Percentiles rank a stretch among this genome's conserved stretches.
These are phyloP conservation scores for Sinocyclocheilus maitianheensis DNA, from an alignment of 2,113 vertebrate genomes.

Conservation along the genomic window DNA sequence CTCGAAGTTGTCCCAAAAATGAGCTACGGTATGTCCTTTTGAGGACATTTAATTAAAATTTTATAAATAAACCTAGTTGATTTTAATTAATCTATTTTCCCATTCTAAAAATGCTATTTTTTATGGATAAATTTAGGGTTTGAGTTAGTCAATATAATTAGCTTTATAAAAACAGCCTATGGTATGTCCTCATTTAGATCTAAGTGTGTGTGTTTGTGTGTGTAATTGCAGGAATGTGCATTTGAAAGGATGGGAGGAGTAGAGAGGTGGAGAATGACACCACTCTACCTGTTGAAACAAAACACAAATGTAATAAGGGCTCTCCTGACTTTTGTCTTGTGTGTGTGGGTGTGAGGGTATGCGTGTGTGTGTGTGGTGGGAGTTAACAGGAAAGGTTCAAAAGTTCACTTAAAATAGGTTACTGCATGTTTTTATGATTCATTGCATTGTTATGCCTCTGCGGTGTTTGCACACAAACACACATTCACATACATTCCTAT, in stretches of 20 bases:
- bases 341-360: conserved; percentile 7
- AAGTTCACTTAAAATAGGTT: conserved; percentile 47
- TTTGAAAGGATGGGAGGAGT: conserved; percentile 21
- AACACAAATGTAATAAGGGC: conserved; percentile 33
- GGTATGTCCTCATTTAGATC: neutral
- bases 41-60: neutral
- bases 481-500: neutral
- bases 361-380: conserved; percentile 17
- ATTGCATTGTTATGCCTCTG: conserved; percentile 3
- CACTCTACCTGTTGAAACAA: conserved; percentile 57
- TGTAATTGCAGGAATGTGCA: conserved; percentile 37
- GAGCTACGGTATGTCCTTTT: neutral
- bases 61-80: neutral
- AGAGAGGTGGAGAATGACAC: conserved; percentile 25
- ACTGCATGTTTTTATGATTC: conserved; percentile 18
- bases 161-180: neutral
- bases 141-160: neutral
- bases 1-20: neutral
- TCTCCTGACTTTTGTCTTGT: conserved; percentile 31
- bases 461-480: conserved; percentile 12
- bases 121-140: neutral
- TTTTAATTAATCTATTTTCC: neutral
- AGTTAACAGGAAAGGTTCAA: conserved; percentile 42
- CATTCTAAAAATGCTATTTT: neutral
- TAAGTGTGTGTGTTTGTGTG: conserved; percentile 13